A percentile compares a stretch with the other conserved stretches of the same genome.
Conservation (phyloP, 1,140 invertebrate genomes). For the Heterodera schachtii region DNA sequence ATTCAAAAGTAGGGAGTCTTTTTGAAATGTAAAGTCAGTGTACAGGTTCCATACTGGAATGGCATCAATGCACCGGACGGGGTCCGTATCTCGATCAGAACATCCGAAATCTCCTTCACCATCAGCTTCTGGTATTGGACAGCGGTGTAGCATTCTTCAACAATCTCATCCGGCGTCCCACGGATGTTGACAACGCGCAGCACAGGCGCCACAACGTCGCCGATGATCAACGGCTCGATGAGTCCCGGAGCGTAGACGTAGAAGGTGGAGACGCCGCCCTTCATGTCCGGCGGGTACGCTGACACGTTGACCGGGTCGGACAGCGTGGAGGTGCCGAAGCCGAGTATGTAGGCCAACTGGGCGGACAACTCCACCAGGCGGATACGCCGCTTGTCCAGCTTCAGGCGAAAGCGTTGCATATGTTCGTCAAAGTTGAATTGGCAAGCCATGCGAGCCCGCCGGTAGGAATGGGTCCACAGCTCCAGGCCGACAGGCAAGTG, state of each 20-base stretch:
- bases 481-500: no score
- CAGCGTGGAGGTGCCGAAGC: not conserved
- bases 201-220: constrained; percentile 31
- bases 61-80: not conserved
- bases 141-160: constrained; percentile 23
- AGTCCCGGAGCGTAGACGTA: constrained; percentile 40
- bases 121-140: constrained; percentile 28
- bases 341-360: no score
- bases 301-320: not conserved
- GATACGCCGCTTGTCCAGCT: no score
- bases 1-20: constrained; percentile 13
- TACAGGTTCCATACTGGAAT: constrained; percentile 20
- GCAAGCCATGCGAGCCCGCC: no score
- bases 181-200: constrained; percentile 31
- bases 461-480: no score
- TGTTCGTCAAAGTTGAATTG: no score
- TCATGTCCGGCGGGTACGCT: constrained; percentile 12
- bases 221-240: constrained; percentile 34
- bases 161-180: constrained; percentile 3
- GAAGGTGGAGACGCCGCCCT: constrained; percentile 17
- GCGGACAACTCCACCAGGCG: no score
- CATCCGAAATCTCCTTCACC: constrained; percentile 28
- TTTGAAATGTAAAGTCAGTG: not conserved
- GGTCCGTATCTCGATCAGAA: constrained; percentile 28
- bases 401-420: no score